phyloP scores from a whole-genome alignment of 2,888 invertebrate species.

The Leptothorax acervorum region DNA sequence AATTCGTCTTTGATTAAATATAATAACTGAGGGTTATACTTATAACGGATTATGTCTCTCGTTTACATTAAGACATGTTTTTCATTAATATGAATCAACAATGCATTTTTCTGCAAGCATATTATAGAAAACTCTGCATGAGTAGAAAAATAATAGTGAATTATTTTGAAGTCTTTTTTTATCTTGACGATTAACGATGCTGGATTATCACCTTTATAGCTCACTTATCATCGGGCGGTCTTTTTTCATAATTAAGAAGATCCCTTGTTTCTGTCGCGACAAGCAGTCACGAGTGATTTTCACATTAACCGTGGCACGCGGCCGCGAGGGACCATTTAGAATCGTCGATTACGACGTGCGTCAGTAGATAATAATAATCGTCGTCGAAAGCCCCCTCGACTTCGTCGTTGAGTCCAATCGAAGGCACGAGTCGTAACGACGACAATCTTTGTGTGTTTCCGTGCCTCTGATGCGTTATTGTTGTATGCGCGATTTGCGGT shows the following conservation, averaged over 20 bases:
- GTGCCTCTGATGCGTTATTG: background rate
- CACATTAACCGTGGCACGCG: conserved; percentile 37
- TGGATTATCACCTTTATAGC: background rate
- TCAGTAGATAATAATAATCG: conserved; percentile 65
- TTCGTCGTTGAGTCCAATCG: conserved; percentile 50
- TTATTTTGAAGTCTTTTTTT: background rate
- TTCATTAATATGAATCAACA: conserved; percentile 16
- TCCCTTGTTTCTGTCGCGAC: conserved; percentile 1
- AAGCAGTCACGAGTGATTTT: conserved; percentile 20
- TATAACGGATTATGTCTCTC: background rate
- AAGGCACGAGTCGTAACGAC: conserved; percentile 31
- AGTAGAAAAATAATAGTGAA: background rate
- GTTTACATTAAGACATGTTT: background rate
- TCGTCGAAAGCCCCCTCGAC: conserved; percentile 52
- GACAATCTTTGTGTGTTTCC: background rate
- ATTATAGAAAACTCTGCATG: background rate
- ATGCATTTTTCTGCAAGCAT: background rate
- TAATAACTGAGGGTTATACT: background rate
- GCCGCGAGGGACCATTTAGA: conserved; percentile 24
- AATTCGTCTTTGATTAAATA: background rate
- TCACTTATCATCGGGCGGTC: background rate
- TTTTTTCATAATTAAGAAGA: conserved; percentile 8
- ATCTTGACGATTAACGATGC: background rate
- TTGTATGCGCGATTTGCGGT: conserved; percentile 39
- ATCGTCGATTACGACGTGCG: conserved; percentile 58